Evolutionary conservation across 2,888 invertebrate species (phyloP).

Genomic region (Autographa pulchrina): DNA sequence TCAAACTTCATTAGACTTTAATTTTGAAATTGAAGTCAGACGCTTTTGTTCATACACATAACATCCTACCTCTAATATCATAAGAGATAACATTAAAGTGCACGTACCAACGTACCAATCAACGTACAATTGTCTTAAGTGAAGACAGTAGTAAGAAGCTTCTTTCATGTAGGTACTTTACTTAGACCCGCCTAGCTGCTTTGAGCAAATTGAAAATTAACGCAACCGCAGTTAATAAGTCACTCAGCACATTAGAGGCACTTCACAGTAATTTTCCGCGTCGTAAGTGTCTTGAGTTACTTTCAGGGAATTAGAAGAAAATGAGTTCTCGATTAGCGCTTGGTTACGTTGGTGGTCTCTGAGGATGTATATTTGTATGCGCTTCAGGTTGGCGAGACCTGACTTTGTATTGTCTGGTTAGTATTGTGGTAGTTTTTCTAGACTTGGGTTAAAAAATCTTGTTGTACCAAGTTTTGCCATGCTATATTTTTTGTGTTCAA

Average conservation of each 20-base stretch:
- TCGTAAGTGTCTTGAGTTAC: constrained; percentile 51
- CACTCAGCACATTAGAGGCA: constrained; percentile 64
- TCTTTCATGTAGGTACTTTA: constrained; percentile 15
- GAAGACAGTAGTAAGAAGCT: neutral
- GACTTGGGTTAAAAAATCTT: no score
- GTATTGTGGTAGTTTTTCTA: neutral
- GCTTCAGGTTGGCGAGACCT: neutral
- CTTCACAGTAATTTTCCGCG: constrained; percentile 62
- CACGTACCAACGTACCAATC: neutral
- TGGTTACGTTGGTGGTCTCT: neutral
- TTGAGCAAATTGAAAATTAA: constrained; percentile 54
- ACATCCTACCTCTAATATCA: neutral
- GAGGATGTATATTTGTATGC: neutral
- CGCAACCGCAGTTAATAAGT: constrained; percentile 59
- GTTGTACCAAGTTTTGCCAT: no score
- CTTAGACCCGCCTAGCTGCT: constrained; percentile 10
- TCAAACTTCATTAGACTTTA: no score
- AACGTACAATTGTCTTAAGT: neutral
- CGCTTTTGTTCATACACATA: neutral
- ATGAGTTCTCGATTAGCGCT: constrained; percentile 5
- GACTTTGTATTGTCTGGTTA: neutral
- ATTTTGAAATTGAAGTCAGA: neutral
- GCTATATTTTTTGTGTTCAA: no score
- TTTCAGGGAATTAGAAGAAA: constrained; percentile 50
- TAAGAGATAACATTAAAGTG: neutral